Conservation (phyloP, 2,113 vertebrate species). For the Vireo altiloquus region DNA sequence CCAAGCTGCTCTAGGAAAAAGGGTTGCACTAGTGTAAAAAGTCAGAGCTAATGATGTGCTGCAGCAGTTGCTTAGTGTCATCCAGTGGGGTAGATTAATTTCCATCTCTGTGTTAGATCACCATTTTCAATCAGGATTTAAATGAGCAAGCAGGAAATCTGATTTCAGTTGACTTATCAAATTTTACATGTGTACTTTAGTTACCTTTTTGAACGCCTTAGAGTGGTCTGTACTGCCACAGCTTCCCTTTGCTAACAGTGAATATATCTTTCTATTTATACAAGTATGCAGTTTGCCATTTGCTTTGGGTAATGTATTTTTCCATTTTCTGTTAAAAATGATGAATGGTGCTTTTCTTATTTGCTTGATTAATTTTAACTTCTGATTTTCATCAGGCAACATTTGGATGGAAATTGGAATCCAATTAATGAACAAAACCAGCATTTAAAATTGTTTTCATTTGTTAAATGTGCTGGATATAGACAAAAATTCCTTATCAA, state of each 20-base stretch:
- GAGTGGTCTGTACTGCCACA: neutral
- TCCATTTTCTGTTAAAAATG: neutral
- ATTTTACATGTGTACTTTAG: neutral
- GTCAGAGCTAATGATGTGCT: neutral
- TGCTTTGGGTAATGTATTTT: neutral
- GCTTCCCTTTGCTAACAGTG: neutral
- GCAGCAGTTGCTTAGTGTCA: neutral
- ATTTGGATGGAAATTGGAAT: constrained; percentile 4
- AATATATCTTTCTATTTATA: neutral
- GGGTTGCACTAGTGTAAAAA: neutral
- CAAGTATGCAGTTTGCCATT: neutral
- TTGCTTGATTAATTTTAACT: constrained; percentile 6
- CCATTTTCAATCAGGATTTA: neutral
- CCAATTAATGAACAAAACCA: constrained; percentile 15
- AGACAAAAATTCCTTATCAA: neutral
- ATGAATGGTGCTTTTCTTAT: neutral
- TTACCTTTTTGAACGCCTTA: neutral
- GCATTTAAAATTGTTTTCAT: neutral
- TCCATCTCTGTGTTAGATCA: neutral
- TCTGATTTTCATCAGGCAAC: constrained; percentile 6
- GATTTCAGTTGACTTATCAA: neutral
- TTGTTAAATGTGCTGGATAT: neutral
- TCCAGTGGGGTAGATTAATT: neutral
- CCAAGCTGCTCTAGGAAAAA: neutral
- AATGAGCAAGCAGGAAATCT: neutral